Evolutionary conservation across 1,140 invertebrate species (phyloP), one percentile per base, ranked within the genome.

Genomic region (Pseudoatta argentina): DNA sequence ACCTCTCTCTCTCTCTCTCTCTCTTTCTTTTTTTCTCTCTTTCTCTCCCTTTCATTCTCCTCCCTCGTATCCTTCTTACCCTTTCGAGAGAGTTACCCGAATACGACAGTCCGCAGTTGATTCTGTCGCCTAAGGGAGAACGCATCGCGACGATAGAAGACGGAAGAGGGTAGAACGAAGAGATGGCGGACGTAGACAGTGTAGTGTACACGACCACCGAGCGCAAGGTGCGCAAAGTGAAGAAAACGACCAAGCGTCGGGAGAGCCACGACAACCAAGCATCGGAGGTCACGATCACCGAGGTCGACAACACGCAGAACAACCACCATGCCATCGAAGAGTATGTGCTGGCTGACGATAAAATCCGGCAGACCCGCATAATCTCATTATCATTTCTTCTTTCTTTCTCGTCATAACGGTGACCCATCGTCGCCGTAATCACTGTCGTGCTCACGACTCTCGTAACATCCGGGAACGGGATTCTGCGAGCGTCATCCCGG

Each of bases 151-250:
- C 59, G n/a, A 73, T 55, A 86, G 69, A 73, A 64, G 53, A 55
- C 67, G 82, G 44, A 71, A 82, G 55, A 87, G 53, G 67, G 48
- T 57, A 61, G 51, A 63, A n/a, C 86, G 4, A 27, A 75, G 64
- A 48, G 95, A 98, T 98, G 97, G 97, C 97, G 94, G 98, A 98
- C 96, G 97, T 98, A 93, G 98, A 98, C 95, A 96, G 97, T 96
- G 97, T 97, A 96, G 97, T 98, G 95, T 97, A 96, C 94, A 97
- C 97, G 92, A 97, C 97, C 92, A 97, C 97, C 90, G 97, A 98
- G 96, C 97, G 97, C 94, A 98, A 98, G 96, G 97, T 97, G 94
- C 97, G 97, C 95, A 98, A 98, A 96, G 97, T 98, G 95, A 98
- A 98, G 96, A 98, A 98, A 96, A 96, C 97, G 91, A 97, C 97